Base-by-base conservation (phyloP, 1,140 invertebrate species). In the Globodera ellingtonae region DNA sequence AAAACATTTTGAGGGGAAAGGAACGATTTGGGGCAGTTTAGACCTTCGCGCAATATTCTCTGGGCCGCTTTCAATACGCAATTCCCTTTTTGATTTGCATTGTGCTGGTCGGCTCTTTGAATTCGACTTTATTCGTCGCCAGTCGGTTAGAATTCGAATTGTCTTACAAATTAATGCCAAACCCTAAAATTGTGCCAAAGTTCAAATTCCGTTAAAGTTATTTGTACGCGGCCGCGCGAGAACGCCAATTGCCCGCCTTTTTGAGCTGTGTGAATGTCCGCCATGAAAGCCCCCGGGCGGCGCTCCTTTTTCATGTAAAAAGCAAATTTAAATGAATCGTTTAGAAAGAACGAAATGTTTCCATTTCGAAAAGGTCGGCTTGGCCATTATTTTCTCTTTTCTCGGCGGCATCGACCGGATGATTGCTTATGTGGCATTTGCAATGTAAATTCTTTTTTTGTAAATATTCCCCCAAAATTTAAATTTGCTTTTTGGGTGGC, bases 71-170 rank as follows among this genome's bases (percentile, higher is more conserved):
- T 52, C 69, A 82, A 10, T 86, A 87, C 74, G 72, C 77, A 4
- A 86, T 88, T 13, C 88, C 87, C 9, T 84, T 88, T 48, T 73
- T 89, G 77, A 82, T 89, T 56, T 78, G 82, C 69, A 69, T 89
- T 56, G 44, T 89, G 21, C 67, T 89, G 9, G 81, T 89, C 65
- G 87, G 87, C 10, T 87, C 86, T 1, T 59, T 89, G 35, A 89
- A 89, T 69, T 83, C 80, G 21, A 89, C 84, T 59, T 81, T 89
- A 46, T 89, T 88, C 77, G 81, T 70, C 62, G 87, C 81, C 59
- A 82, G 78, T 77, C 82, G 82, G 81, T 82, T 59, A 46, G 79
- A 52, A 50, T 52, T 52, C 56, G 6, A 62, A 3, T 62, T 62
- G 18, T 35, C 35, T 35, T 35, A 35, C 35, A 35, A 35, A 35